Evolutionary conservation across 2,888 invertebrate species (phyloP).

Genomic region (Dolichomitus sp.): DNA sequence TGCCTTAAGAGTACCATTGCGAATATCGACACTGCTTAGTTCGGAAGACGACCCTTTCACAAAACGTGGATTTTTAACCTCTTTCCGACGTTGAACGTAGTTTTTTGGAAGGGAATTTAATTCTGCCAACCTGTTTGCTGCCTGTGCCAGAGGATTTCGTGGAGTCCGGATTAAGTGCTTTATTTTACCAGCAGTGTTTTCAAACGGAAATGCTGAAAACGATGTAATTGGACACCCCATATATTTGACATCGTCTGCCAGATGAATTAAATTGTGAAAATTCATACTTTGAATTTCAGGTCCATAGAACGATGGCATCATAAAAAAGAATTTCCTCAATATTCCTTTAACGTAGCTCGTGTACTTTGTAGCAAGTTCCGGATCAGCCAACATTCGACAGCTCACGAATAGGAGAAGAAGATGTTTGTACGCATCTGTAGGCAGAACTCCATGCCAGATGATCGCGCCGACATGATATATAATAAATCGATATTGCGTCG

Average conservation of each 20-base stretch:
- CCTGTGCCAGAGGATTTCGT: conserved; percentile 22
- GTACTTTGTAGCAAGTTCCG: conserved; percentile 11
- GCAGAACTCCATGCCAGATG: conserved; percentile 32
- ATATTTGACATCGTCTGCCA: conserved; percentile 61
- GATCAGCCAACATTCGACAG: conserved; percentile 57
- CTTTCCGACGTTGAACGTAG: not conserved
- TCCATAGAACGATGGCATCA: conserved; percentile 59
- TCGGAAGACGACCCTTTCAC: not conserved
- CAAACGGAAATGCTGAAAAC: conserved; percentile 59
- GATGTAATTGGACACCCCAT: conserved; percentile 57
- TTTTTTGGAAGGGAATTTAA: not conserved
- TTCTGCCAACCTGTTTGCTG: not conserved
- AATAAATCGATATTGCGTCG: not conserved
- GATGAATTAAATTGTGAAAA: conserved; percentile 63
- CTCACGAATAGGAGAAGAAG: conserved; percentile 49
- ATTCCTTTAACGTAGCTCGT: conserved; percentile 33
- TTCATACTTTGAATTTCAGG: conserved; percentile 54
- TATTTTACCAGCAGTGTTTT: conserved; percentile 51
- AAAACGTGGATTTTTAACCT: not conserved
- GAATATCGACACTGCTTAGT: not conserved
- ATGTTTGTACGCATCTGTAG: conserved; percentile 46
- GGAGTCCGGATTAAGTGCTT: conserved; percentile 52
- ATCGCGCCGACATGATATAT: conserved; percentile 36
- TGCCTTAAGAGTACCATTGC: not conserved
- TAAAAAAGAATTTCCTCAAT: conserved; percentile 48